Base-by-base conservation (phyloP, 1,140 invertebrate genomes). In the Panagrolaimus sp. region DNA sequence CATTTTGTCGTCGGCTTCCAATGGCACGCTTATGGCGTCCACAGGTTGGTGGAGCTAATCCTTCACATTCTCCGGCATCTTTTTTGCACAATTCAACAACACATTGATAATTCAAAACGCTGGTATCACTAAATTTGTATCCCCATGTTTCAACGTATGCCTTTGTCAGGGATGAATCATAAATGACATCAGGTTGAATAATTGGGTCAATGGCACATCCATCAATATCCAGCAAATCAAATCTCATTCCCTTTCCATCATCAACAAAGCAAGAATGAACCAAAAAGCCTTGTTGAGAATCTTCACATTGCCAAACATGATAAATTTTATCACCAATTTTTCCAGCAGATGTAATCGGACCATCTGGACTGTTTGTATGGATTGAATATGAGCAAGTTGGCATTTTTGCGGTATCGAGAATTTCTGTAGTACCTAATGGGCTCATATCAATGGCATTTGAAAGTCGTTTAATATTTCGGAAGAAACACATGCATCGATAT, bases 281-380 rank as follows among this genome's bases (percentile, higher is more conserved):
- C 15, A 80, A 63, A 58, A 80, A 82, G 15, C 72, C 73, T 28
- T 82, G 72, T 8, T 72, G 63, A 12, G 77, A 48, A 69, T 80
- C 80, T 46, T 82, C 77, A 63, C 80, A 82, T 48, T 78, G 58
- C 77, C 80, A 80, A 47, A 82, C 78, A 65, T 80, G 78, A 70
- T 71, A 82, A 52, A 80, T 83, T 63, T 80, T 77, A 46, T 82
- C 80, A 52, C 78, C 78, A 63, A 80, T 77, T 48, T 81, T 68
- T 32, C 79, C 78, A 15, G 73, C 43, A 47, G 78, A 28, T 43
- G 78, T 43, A 32, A 70, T 43, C 8, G 77, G 77, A 17, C 77
- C 77, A 43, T 80, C 78, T 28, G 76, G 75, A 24, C 62, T 38
- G 44, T 69, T 48, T 14, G 73, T 63, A 58, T 75, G 72, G 46